A percentile compares a stretch with the other conserved stretches of the same genome.
phyloP scores from a whole-genome alignment of 1,140 invertebrate species.

The Eupristina koningsbergeri region DNA sequence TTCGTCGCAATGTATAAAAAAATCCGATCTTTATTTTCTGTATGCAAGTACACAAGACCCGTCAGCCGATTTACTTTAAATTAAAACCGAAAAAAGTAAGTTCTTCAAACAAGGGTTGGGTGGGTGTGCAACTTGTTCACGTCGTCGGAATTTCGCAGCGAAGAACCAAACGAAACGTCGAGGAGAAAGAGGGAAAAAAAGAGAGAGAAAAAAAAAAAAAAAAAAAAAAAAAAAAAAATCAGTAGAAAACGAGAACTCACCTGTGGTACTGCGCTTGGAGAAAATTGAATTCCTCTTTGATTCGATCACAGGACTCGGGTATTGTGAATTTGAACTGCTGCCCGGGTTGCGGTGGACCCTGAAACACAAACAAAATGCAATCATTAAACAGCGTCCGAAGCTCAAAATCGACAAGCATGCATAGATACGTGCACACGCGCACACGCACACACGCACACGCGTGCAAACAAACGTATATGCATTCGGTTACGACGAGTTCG shows the following conservation, averaged over 20 bases:
- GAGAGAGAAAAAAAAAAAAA: no score
- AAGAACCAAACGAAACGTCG: neutral
- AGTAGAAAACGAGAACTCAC: constrained; percentile 74
- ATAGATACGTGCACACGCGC: no score
- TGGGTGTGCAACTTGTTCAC: constrained; percentile 49
- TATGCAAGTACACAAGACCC: constrained; percentile 49
- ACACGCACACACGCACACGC: no score
- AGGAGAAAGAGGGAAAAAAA: neutral
- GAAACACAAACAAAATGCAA: constrained; percentile 71
- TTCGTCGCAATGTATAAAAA: constrained; percentile 2
- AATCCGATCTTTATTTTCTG: constrained; percentile 40
- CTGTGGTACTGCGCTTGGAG: constrained; percentile 89
- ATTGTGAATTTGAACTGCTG: constrained; percentile 95
- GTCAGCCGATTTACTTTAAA: constrained; percentile 48
- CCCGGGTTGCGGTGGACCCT: constrained; percentile 88
- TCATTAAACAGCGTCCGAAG: constrained; percentile 46
- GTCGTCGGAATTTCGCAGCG: constrained; percentile 17
- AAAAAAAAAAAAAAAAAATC: constrained; percentile 16
- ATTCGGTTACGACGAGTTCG: neutral
- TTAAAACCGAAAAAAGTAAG: constrained; percentile 44
- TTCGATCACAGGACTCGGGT: constrained; percentile 91
- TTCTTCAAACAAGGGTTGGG: constrained; percentile 11
- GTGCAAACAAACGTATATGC: no score
- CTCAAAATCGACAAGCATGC: constrained; percentile 44
- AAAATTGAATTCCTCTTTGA: constrained; percentile 91